Conservation (phyloP, 1,140 invertebrate species). For the Drosophila leontia region DNA sequence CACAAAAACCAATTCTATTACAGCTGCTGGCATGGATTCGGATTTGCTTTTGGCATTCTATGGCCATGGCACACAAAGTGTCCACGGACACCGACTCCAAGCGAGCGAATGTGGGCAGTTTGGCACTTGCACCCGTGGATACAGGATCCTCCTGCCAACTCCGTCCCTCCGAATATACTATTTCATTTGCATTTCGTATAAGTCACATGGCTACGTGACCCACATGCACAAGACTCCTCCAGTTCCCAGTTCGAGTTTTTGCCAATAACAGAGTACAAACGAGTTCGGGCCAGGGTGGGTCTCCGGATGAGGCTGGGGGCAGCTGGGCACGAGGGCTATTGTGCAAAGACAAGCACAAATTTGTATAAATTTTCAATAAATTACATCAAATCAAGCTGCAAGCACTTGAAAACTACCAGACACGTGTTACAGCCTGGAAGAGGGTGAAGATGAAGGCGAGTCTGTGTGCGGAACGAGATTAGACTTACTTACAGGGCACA, state of each 20-base stretch:
- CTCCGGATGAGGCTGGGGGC: conserved; percentile 1
- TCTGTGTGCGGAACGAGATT: conserved; percentile 44
- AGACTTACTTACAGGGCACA: conserved; percentile 12
- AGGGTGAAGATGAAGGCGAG: conserved; percentile 13
- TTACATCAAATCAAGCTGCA: conserved; percentile 73
- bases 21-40: conserved; percentile 44
- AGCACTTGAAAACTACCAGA: conserved; percentile 61
- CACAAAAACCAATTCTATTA: conserved; percentile 54
- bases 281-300: conserved; percentile 21
- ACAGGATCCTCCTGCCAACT: background rate
- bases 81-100: conserved; percentile 34
- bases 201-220: conserved; percentile 72
- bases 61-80: conserved; percentile 50
- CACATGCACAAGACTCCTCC: conserved; percentile 50
- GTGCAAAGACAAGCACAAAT: conserved; percentile 67
- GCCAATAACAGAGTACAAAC: conserved; percentile 48
- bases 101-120: conserved; percentile 32
- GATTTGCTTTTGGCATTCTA: conserved; percentile 43
- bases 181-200: conserved; percentile 76
- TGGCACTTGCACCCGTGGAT: conserved; percentile 49
- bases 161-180: conserved; percentile 39
- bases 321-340: conserved; percentile 37
- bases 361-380: conserved; percentile 75
- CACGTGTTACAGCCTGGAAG: conserved; percentile 34
- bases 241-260: conserved; percentile 36